Evolutionary conservation across 1,140 invertebrate species (phyloP).

Genomic region (Plectrocnemia conspersa): DNA sequence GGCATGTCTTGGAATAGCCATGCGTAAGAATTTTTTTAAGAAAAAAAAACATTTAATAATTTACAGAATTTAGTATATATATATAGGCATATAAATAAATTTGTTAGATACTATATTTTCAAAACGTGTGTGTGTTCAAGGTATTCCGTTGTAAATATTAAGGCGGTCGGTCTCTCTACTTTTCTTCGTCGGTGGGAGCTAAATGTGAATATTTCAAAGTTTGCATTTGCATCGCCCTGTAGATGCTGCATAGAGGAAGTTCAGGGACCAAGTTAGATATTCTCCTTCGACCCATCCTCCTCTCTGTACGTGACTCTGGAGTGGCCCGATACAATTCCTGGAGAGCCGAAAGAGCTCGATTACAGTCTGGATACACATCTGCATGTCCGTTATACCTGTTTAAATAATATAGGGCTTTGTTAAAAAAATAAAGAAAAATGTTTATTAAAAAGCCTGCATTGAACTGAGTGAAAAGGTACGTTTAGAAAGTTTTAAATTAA

Average conservation of each 20-base stretch:
- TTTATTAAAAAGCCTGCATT: too few relatives aligned
- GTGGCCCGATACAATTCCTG: conserved; percentile 18
- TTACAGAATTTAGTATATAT: neutral
- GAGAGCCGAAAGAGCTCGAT: neutral
- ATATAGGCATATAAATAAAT: neutral
- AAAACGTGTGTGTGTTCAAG: neutral
- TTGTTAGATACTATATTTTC: neutral
- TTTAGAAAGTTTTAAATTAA: too few relatives aligned
- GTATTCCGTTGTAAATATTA: neutral
- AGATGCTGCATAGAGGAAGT: neutral
- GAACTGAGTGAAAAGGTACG: too few relatives aligned
- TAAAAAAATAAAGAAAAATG: too few relatives aligned
- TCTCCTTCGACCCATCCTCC: conserved; percentile 4
- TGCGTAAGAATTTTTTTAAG: neutral
- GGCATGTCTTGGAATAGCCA: neutral
- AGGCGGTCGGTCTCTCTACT: neutral
- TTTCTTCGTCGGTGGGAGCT: too few relatives aligned
- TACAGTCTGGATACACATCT: neutral
- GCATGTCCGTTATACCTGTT: neutral
- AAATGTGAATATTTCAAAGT: too few relatives aligned
- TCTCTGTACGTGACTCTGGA: conserved; percentile 19
- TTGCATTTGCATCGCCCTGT: conserved; percentile 6
- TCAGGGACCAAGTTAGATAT: neutral
- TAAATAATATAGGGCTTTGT: too few relatives aligned
- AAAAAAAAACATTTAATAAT: neutral